Evolutionary conservation across 1,140 invertebrate species (phyloP).

Genomic region (Zaprionus kolodkinae): DNA sequence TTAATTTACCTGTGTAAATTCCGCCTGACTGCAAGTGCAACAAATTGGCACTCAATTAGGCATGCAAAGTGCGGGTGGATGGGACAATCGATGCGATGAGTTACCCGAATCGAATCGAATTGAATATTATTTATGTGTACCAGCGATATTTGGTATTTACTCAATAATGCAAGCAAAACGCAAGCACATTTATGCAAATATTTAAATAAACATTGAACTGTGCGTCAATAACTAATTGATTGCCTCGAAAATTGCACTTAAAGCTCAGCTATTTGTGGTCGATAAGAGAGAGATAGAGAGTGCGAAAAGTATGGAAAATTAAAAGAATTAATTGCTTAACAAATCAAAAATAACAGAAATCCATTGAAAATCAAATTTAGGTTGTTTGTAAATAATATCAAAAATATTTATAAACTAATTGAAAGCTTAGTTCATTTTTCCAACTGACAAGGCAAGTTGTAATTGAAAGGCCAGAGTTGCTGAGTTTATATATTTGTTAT

Average conservation of each 20-base stretch:
- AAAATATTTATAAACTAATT: constrained; percentile 1
- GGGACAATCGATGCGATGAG: background rate
- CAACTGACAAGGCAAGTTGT: background rate
- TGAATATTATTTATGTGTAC: constrained; percentile 14
- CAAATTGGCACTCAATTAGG: constrained; percentile 31
- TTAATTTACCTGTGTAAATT: constrained; percentile 28
- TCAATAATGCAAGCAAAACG: constrained; percentile 27
- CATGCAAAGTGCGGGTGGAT: constrained; percentile 31
- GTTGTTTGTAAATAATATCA: background rate
- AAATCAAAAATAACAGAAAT: background rate
- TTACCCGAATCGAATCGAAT: constrained; percentile 10
- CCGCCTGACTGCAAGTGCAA: constrained; percentile 15
- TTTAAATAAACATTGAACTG: constrained; percentile 22
- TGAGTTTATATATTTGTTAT: no score
- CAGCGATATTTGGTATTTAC: constrained; percentile 1
- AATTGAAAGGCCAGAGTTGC: no score
- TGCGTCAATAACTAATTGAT: constrained; percentile 5
- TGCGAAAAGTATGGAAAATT: background rate
- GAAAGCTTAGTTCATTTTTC: background rate
- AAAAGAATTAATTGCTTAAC: background rate
- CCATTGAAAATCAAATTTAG: background rate
- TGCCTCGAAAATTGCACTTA: background rate
- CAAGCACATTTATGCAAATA: constrained; percentile 16
- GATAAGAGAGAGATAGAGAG: background rate
- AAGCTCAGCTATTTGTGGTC: background rate